phyloP scores from a whole-genome alignment of 2,113 vertebrate genomes.

The Oryzias curvinotus region DNA sequence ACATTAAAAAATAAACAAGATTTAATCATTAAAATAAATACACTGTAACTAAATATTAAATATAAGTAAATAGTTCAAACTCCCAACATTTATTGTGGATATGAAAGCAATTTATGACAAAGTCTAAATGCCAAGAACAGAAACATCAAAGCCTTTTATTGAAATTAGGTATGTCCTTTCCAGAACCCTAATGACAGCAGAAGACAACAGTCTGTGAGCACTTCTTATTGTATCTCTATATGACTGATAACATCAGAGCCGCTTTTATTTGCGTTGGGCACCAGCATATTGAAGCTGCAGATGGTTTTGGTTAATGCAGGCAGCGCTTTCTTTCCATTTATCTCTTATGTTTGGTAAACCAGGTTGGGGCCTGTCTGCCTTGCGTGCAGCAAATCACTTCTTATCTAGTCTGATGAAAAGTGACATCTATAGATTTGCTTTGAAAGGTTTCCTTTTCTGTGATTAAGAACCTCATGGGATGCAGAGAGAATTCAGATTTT shows the following conservation, averaged over 20 bases:
- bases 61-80: no score
- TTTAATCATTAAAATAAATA: no score
- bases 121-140: no score
- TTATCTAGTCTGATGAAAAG: slow-evolving; percentile 48
- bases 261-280: slow-evolving; percentile 9
- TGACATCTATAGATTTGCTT: slow-evolving; percentile 53
- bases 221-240: not conserved
- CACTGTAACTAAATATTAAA: no score
- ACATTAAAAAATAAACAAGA: no score
- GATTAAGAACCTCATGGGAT: slow-evolving; percentile 45
- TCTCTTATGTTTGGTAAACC: slow-evolving; percentile 30
- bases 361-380: slow-evolving; percentile 22
- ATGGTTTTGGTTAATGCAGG: slow-evolving; percentile 22
- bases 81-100: no score
- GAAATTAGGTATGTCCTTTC: not conserved
- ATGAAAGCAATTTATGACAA: no score
- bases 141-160: no score
- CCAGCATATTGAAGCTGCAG: slow-evolving; percentile 11
- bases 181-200: not conserved
- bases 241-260: not conserved
- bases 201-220: not conserved
- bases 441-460: slow-evolving; percentile 58
- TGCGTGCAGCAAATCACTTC: slow-evolving; percentile 43
- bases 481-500: slow-evolving; percentile 46
- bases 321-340: slow-evolving; percentile 14